Base-by-base conservation (phyloP, 1,140 invertebrate genomes). In the Papilio polytes region DNA sequence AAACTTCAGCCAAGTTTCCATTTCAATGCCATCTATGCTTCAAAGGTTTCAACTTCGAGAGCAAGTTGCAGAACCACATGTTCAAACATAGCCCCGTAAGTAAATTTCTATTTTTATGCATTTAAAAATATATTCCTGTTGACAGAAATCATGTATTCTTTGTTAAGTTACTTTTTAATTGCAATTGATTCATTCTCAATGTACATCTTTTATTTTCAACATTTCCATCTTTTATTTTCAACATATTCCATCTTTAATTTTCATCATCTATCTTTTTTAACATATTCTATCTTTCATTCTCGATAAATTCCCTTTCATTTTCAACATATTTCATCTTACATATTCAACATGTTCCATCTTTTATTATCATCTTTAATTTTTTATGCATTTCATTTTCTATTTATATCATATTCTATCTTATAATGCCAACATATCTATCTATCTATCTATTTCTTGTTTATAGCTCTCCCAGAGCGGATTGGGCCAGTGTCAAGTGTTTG, bases 1-100 rank as follows among this genome's bases (percentile, higher is more conserved):
- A 92, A 74, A 81, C 83, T 0, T 84, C 78, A 1, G 63, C 89
- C 0, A 92, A 89, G 41, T 92, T 92, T 48, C 92, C 92, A 0
- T 94, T 82, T 80, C 86, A 92, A 26, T 94, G 93, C 73, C 76
- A 90, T 8, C 86, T 94, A 8, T 94, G 93, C 74, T 90, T 87
- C 82, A 92, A 91, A 51, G 93, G 92, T 0, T 94, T 94, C 82
- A 94, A 92, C 36, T 94, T 89, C 66, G 91, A 94, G 41, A 66
- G 74, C 2, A 94, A 94, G 84, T 81, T 94, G 36, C 84, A 89
- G 56, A 94, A 94, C 59, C 93, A 94, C 80, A 94, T 94, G 93
- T 84, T 74, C 66, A 94, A 94, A 80, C 93, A 94, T 53, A 93
- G 89, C 46, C 93, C 92, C 84, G 93, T 94, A 70, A 90, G 91